Conservation (phyloP, 2,888 invertebrate genomes). For the Phengaris alcon region DNA sequence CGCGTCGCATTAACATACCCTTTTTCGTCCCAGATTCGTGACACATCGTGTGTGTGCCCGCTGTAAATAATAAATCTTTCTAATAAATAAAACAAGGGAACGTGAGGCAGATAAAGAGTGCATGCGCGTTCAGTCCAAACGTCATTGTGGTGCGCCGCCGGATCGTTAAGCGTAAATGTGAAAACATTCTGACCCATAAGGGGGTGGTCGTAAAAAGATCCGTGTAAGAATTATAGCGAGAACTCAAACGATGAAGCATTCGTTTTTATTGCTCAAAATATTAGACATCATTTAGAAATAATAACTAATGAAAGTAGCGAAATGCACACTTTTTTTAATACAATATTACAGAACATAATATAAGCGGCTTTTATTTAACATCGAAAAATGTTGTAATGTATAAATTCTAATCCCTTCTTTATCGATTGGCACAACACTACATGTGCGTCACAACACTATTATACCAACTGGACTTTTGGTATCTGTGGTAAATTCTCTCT, state of each 20-base stretch:
- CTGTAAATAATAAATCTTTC: constrained; percentile 79
- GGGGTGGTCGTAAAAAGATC: constrained; percentile 38
- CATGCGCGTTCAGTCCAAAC: constrained; percentile 74
- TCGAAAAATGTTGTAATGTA: too few species aligned
- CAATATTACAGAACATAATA: too few species aligned
- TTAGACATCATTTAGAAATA: not conserved
- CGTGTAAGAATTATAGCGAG: constrained; percentile 30
- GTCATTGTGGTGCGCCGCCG: constrained; percentile 66
- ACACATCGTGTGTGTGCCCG: constrained; percentile 75
- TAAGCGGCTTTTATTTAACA: too few species aligned
- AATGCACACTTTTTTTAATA: too few species aligned
- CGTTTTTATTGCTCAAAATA: constrained; percentile 9
- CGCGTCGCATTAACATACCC: constrained; percentile 70
- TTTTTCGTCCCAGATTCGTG: constrained; percentile 73
- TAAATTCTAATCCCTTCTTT: too few species aligned
- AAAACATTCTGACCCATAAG: constrained; percentile 69
- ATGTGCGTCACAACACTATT: too few species aligned
- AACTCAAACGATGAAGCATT: not conserved
- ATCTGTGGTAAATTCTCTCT: too few species aligned
- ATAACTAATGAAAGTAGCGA: too few species aligned
- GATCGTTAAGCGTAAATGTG: constrained; percentile 74
- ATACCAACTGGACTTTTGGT: too few species aligned
- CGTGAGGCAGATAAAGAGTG: constrained; percentile 75
- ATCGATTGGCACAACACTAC: too few species aligned
- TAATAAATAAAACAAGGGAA: constrained; percentile 79